Conservation (phyloP, 1,140 invertebrate species). For the Drosophila neocordata region DNA sequence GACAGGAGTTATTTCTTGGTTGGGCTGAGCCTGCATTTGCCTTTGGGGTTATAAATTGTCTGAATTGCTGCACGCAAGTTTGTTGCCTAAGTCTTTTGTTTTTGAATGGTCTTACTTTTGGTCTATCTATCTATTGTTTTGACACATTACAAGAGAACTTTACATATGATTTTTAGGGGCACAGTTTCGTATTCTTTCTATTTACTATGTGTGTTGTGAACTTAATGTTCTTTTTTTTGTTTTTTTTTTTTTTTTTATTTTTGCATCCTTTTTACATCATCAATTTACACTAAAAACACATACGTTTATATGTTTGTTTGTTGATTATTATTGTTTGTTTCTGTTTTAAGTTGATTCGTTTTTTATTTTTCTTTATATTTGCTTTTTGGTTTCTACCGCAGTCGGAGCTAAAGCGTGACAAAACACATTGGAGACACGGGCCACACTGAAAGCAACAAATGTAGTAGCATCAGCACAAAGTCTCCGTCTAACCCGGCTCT, state of each 20-base stretch:
- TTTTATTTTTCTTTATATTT: constrained; percentile 1
- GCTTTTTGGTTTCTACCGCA: constrained; percentile 37
- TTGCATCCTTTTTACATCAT: constrained; percentile 51
- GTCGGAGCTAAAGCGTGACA: constrained; percentile 74
- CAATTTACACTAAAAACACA: constrained; percentile 44
- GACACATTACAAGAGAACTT: constrained; percentile 53
- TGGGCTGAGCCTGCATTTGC: constrained; percentile 37
- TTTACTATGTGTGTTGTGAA: no score
- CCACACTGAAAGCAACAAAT: constrained; percentile 73
- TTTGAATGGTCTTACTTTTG: constrained; percentile 1
- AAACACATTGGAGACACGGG: constrained; percentile 80
- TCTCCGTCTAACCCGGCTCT: constrained; percentile 59
- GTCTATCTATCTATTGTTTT: constrained; percentile 23
- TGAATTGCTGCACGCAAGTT: constrained; percentile 73
- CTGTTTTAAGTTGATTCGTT: constrained; percentile 11
- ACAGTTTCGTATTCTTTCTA: constrained; percentile 14
- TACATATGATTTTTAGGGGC: constrained; percentile 19
- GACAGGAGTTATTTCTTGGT: constrained; percentile 53
- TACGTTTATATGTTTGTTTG: constrained; percentile 49
- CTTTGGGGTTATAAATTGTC: constrained; percentile 61
- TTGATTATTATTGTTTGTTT: constrained; percentile 23
- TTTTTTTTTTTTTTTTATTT: background rate
- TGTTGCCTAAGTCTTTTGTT: constrained; percentile 66
- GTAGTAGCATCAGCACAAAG: constrained; percentile 78
- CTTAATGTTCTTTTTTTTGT: constrained; percentile 11